These are phyloP conservation scores for Lottia gigantea DNA, from an alignment of 2,888 invertebrate genomes.

Conservation along the genomic window DNA sequence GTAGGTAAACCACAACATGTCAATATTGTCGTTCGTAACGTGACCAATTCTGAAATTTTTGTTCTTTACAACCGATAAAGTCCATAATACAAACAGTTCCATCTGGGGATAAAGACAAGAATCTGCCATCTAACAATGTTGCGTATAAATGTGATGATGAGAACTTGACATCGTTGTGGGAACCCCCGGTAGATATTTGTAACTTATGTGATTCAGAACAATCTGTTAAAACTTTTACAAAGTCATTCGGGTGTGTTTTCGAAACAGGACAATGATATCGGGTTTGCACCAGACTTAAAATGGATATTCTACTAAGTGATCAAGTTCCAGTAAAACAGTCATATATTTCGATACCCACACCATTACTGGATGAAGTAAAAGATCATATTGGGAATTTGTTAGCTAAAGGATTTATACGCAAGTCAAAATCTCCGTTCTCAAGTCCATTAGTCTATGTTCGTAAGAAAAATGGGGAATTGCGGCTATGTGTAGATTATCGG, in stretches of 20 bases:
- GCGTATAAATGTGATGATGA: too few relatives aligned
- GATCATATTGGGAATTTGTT: not conserved
- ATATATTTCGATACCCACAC: not conserved
- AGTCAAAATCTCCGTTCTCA: not conserved
- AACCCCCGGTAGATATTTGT: too few relatives aligned
- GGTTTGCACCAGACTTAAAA: not conserved
- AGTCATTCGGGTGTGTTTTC: not conserved
- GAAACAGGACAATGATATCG: not conserved
- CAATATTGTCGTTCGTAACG: not conserved
- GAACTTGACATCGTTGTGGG: too few relatives aligned
- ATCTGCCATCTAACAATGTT: too few relatives aligned
- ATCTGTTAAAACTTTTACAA: not conserved
- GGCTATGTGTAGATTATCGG: slow-evolving; percentile 19
- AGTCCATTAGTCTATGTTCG: not conserved
- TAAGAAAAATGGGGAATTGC: not conserved
- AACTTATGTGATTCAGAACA: too few relatives aligned
- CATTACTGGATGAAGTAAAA: not conserved
- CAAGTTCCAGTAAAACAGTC: not conserved
- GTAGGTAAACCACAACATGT: not conserved
- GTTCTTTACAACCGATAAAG: too few relatives aligned
- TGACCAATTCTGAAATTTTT: not conserved
- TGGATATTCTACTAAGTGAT: not conserved
- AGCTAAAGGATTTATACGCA: not conserved
- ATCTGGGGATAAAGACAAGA: too few relatives aligned
- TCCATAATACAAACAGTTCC: too few relatives aligned